Evolutionary conservation across 2,113 vertebrate genomes (phyloP).

Genomic region (Collichthys lucidus): DNA sequence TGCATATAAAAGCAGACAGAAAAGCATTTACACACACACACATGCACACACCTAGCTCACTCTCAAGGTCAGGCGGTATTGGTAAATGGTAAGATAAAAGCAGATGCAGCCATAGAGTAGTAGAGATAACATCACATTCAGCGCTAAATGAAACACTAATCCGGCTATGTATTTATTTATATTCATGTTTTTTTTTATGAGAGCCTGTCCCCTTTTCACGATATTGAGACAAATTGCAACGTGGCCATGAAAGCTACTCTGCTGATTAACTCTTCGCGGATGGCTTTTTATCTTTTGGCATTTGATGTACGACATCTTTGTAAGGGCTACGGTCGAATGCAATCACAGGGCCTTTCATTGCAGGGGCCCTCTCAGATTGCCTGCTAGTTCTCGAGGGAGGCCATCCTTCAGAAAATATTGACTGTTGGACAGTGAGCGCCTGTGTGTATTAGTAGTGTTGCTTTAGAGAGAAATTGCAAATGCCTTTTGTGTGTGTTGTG

Average conservation of each 20-base stretch:
- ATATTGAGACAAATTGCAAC: conserved; percentile 84
- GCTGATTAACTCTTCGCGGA: conserved; percentile 85
- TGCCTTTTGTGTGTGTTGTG: conserved; percentile 48
- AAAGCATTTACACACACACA: conserved; percentile 12
- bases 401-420: conserved; percentile 85
- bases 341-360: conserved; percentile 85
- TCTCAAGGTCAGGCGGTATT: conserved; percentile 71
- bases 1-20: conserved; percentile 15
- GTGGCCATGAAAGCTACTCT: conserved; percentile 81
- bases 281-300: conserved; percentile 84
- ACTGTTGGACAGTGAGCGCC: conserved; percentile 77
- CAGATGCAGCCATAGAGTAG: conserved; percentile 27
- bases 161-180: conserved; percentile 62
- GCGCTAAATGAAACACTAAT: conserved; percentile 40
- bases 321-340: conserved; percentile 82
- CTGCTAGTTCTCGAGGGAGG: conserved; percentile 78
- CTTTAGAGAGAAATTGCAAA: conserved; percentile 66
- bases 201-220: conserved; percentile 69
- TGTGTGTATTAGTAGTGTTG: conserved; percentile 56
- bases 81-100: conserved; percentile 64
- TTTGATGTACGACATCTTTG: conserved; percentile 87
- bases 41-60: conserved; percentile 7
- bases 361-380: conserved; percentile 78
- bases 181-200: conserved; percentile 69
- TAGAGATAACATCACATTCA: conserved; percentile 47